phyloP scores from a whole-genome alignment of 2,888 invertebrate species.

The Pimpla rufipes region DNA sequence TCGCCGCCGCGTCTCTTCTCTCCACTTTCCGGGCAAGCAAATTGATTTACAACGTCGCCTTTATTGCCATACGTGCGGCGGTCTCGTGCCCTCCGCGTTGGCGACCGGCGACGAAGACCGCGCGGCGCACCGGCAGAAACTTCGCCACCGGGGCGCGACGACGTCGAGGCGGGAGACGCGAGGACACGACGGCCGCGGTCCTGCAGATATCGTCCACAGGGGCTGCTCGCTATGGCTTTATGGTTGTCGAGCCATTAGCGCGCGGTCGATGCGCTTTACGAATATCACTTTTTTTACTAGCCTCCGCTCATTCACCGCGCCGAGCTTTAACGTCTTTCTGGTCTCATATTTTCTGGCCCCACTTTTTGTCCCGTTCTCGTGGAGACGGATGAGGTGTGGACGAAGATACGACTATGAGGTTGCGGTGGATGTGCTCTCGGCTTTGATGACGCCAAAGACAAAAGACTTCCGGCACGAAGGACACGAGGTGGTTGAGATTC shows the following conservation, averaged over 20 bases:
- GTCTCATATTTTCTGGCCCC: background rate
- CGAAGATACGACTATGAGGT: background rate
- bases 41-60: constrained; percentile 70
- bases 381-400: background rate
- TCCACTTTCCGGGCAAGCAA: constrained; percentile 65
- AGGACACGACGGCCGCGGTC: background rate
- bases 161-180: background rate
- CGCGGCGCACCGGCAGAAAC: constrained; percentile 4
- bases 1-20: constrained; percentile 60
- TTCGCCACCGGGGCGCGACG: background rate
- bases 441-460: background rate
- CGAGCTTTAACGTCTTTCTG: background rate
- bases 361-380: background rate
- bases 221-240: background rate
- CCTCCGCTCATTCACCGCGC: background rate
- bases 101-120: background rate
- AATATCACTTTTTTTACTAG: constrained; percentile 4
- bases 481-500: no score
- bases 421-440: background rate
- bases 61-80: constrained; percentile 65
- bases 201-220: background rate
- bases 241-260: constrained; percentile 12
- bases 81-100: background rate
- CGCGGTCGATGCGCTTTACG: constrained; percentile 3
- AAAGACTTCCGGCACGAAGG: no score